A percentile compares a stretch with the other conserved stretches of the same genome.
Evolutionary conservation across 2,888 invertebrate genomes (phyloP).

Genomic region (Agonopterix heracliana): DNA sequence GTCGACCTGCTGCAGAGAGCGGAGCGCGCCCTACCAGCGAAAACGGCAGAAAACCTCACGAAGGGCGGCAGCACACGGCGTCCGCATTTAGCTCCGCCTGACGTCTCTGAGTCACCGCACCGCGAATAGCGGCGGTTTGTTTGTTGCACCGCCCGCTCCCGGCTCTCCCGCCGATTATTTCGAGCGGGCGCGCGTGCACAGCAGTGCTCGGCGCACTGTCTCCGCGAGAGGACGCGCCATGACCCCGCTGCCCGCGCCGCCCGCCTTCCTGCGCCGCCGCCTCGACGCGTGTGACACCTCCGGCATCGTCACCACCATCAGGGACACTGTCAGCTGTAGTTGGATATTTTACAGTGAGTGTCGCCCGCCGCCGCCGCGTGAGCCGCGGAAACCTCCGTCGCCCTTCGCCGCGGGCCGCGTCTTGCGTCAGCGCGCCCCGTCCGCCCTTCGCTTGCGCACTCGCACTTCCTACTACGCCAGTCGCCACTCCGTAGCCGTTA

Average conservation of each 20-base stretch:
- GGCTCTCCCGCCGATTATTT: conserved; percentile 63
- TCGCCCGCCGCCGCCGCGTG: conserved; percentile 24
- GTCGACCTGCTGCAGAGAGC: conserved; percentile 59
- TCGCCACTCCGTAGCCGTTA: conserved; percentile 7
- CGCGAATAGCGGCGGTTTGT: conserved; percentile 72
- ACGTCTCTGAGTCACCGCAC: conserved; percentile 69
- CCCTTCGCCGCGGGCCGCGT: conserved; percentile 31
- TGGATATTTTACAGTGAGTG: conserved; percentile 86
- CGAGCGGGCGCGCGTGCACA: conserved; percentile 34
- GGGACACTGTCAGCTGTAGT: conserved; percentile 82
- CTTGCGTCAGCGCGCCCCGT: conserved; percentile 27
- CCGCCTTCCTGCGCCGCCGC: conserved; percentile 46
- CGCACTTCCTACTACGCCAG: conserved; percentile 24
- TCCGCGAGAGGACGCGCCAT: conserved; percentile 50
- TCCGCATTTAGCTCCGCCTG: conserved; percentile 74
- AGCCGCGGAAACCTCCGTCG: conserved; percentile 19
- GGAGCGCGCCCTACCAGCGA: conserved; percentile 54
- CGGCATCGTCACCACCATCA: conserved; percentile 77
- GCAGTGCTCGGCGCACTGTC: conserved; percentile 31
- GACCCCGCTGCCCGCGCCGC: conserved; percentile 63
- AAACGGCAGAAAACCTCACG: conserved; percentile 69
- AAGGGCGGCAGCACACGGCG: conserved; percentile 71
- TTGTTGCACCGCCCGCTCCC: conserved; percentile 70
- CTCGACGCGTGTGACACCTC: conserved; percentile 74
- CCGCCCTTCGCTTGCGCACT: conserved; percentile 13